Percentiles rank a stretch among this genome's conserved stretches.
Conservation (phyloP, 2,888 invertebrate genomes). For the Asteroscopus sphinx region DNA sequence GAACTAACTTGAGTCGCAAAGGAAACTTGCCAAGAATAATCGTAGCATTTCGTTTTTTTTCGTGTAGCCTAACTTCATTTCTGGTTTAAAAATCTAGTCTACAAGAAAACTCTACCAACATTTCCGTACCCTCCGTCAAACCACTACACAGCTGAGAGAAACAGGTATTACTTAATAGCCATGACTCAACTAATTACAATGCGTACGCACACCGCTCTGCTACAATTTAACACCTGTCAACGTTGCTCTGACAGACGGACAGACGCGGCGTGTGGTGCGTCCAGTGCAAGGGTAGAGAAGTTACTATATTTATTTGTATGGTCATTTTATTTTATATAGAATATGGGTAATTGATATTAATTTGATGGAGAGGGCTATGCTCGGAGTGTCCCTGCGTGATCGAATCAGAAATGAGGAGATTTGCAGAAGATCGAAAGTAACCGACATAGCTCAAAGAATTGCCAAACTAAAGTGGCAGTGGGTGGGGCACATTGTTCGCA, state of each 20-base stretch:
- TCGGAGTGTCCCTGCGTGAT: too few relatives aligned
- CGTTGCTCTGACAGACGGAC: constrained; percentile 74
- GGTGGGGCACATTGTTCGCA: too few relatives aligned
- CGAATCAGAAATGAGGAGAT: too few relatives aligned
- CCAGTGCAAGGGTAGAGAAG: constrained; percentile 43
- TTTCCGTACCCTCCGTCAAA: constrained; percentile 13
- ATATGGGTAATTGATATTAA: too few relatives aligned
- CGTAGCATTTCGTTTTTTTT: too few relatives aligned
- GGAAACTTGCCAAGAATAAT: too few relatives aligned
- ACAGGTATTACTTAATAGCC: constrained; percentile 74
- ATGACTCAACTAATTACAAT: constrained; percentile 81
- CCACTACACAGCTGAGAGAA: constrained; percentile 28
- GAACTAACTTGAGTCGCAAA: too few relatives aligned
- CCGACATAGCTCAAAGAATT: too few relatives aligned
- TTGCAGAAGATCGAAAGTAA: too few relatives aligned
- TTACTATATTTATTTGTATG: constrained; percentile 5
- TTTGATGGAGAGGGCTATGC: too few relatives aligned
- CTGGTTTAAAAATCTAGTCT: constrained; percentile 10
- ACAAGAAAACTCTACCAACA: constrained; percentile 6
- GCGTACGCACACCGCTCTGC: constrained; percentile 68
- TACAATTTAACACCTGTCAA: constrained; percentile 86
- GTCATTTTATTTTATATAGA: neutral
- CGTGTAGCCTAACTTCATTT: too few relatives aligned
- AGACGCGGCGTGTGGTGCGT: constrained; percentile 67
- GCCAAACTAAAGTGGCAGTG: too few relatives aligned